These are phyloP conservation scores for Vulpes lagopus DNA, from an alignment of 2,113 vertebrate species.

Conservation along the genomic window DNA sequence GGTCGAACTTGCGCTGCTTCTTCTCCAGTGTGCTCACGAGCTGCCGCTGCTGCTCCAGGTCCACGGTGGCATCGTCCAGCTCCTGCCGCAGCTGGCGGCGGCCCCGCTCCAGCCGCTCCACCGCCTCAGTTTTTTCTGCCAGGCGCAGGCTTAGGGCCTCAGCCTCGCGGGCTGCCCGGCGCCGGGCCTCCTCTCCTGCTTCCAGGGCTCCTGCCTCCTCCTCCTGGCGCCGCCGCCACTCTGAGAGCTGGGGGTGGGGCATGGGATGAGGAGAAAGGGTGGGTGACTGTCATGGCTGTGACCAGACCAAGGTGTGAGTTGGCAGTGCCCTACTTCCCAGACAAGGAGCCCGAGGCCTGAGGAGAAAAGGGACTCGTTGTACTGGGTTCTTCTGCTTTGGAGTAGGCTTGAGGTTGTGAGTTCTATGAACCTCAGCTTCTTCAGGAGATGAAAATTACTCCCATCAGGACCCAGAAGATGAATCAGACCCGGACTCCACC, in stretches of 20 bases:
- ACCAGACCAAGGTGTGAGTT: background rate
- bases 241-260: slow-evolving; percentile 86
- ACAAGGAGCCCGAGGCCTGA: background rate
- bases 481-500: background rate
- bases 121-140: slow-evolving; percentile 88
- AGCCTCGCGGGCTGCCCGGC: slow-evolving; percentile 91
- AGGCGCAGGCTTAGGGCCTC: slow-evolving; percentile 88
- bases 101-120: slow-evolving; percentile 90
- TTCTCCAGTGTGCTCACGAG: slow-evolving; percentile 93
- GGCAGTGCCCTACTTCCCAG: background rate
- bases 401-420: background rate
- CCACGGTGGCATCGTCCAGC: slow-evolving; percentile 92
- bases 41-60: slow-evolving; percentile 93
- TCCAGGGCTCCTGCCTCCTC: slow-evolving; percentile 91
- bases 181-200: slow-evolving; percentile 90
- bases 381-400: background rate
- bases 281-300: fast-evolving
- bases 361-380: background rate
- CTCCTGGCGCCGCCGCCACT: slow-evolving; percentile 92
- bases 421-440: background rate
- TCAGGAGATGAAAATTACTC: background rate
- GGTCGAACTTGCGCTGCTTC: slow-evolving; percentile 96
- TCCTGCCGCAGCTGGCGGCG: slow-evolving; percentile 93
- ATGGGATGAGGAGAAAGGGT: too few relatives aligned
- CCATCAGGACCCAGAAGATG: background rate